phyloP scores from a whole-genome alignment of 2,113 vertebrate species.

The Mus spicilegus region DNA sequence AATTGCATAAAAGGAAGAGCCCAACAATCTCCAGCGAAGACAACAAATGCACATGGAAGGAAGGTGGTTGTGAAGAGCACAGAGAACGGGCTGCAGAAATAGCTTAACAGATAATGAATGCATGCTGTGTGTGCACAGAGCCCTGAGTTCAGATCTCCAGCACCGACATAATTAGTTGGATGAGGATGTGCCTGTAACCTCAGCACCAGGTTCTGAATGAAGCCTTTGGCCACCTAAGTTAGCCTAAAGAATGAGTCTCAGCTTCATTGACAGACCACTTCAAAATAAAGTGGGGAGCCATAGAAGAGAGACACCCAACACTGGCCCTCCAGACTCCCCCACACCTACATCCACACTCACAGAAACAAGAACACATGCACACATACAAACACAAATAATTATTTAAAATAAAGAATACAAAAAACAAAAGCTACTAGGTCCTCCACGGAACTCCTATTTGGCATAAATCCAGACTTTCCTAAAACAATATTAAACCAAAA shows the following conservation, averaged over 20 bases:
- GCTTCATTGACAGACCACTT: not conserved
- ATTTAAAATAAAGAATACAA: not conserved
- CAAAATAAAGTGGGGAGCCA: not conserved
- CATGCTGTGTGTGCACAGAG: not conserved
- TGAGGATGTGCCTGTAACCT: not conserved
- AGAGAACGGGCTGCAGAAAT: not conserved
- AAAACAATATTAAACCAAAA: not conserved
- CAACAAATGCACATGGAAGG: not conserved
- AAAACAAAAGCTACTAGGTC: slow-evolving; percentile 18
- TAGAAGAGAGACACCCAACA: not conserved
- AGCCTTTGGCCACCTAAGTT: not conserved
- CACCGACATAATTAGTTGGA: not conserved
- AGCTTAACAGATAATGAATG: not conserved
- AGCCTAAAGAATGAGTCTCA: not conserved
- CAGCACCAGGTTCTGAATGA: not conserved
- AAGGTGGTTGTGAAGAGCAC: not conserved
- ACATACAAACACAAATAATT: not conserved
- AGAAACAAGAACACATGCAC: not conserved
- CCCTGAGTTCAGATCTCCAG: not conserved
- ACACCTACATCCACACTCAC: not conserved
- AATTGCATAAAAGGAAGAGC: not conserved
- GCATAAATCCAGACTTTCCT: slow-evolving; percentile 23
- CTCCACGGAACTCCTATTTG: not conserved
- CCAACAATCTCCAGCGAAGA: not conserved
- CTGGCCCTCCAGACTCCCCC: not conserved